Evolutionary conservation across 2,113 vertebrate genomes (phyloP).

Genomic region (Regulus satrapa): DNA sequence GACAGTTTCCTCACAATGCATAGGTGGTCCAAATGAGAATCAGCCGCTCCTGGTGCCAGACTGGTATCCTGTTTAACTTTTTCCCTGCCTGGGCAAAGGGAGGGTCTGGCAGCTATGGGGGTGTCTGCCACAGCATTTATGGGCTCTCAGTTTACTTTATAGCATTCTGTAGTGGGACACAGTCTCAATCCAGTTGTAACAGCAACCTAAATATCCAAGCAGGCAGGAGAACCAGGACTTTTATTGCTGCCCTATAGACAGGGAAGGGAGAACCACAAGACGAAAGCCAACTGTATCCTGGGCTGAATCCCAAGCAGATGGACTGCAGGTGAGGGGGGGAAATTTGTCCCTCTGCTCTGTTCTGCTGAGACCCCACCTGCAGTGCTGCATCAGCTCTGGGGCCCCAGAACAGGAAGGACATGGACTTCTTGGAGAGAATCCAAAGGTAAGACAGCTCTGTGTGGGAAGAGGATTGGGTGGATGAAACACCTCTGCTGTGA

Average conservation of each 20-base stretch:
- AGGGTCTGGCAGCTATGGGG: not conserved
- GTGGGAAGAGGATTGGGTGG: too few species aligned
- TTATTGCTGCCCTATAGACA: not conserved
- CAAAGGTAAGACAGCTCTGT: not conserved
- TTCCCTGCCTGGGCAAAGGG: not conserved
- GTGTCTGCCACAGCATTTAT: not conserved
- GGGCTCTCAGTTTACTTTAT: not conserved
- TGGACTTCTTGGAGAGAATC: accelerated
- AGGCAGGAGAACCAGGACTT: not conserved
- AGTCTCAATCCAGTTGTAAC: not conserved
- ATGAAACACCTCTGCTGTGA: not conserved
- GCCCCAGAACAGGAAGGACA: not conserved
- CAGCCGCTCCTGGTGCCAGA: not conserved
- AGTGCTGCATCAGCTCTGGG: not conserved
- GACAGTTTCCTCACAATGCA: not conserved
- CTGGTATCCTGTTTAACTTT: not conserved
- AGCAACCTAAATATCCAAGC: not conserved
- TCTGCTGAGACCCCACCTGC: not conserved
- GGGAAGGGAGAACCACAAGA: not conserved
- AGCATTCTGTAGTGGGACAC: not conserved
- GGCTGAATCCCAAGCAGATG: not conserved
- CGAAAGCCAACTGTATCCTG: not conserved
- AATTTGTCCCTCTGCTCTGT: not conserved
- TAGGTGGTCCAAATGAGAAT: not conserved
- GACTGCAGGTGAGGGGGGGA: not conserved